Conservation (phyloP, 1,140 invertebrate species). For the Nilaparvata lugens region DNA sequence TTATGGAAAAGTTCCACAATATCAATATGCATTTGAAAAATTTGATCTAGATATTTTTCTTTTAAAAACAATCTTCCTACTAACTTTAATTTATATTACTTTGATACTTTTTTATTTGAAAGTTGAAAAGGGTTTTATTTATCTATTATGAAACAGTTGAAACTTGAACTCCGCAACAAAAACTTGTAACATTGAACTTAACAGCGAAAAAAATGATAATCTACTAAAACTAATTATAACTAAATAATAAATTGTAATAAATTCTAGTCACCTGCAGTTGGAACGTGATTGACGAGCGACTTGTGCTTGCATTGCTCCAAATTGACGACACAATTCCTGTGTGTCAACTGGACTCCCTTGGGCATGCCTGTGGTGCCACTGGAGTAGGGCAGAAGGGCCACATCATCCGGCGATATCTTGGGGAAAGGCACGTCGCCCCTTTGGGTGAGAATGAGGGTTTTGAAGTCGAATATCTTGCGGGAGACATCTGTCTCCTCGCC, state of each 20-base stretch:
- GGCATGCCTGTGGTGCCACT: constrained; percentile 86
- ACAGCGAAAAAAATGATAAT: too few species aligned
- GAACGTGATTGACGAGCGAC: constrained; percentile 28
- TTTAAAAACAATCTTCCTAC: too few species aligned
- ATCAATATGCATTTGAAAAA: too few species aligned
- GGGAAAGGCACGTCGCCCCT: constrained; percentile 11
- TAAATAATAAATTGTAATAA: too few species aligned
- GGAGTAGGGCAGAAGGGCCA: constrained; percentile 54
- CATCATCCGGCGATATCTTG: constrained; percentile 11
- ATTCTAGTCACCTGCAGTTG: constrained; percentile 24
- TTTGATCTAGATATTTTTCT: too few species aligned
- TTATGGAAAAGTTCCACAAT: too few species aligned
- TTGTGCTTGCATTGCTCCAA: constrained; percentile 45
- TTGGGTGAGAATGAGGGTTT: constrained; percentile 42
- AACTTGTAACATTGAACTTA: too few species aligned
- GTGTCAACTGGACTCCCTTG: constrained; percentile 83
- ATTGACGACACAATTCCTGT: constrained; percentile 61
- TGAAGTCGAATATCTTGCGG: constrained; percentile 42
- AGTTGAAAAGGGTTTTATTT: too few species aligned
- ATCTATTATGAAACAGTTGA: too few species aligned
- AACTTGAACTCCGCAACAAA: neutral
- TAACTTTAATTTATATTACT: too few species aligned
- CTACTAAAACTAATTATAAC: too few species aligned
- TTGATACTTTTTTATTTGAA: too few species aligned
- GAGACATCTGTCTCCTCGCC: constrained; percentile 43